Evolutionary conservation across 1,140 invertebrate species (phyloP).

Genomic region (Drosophila chauvacae): DNA sequence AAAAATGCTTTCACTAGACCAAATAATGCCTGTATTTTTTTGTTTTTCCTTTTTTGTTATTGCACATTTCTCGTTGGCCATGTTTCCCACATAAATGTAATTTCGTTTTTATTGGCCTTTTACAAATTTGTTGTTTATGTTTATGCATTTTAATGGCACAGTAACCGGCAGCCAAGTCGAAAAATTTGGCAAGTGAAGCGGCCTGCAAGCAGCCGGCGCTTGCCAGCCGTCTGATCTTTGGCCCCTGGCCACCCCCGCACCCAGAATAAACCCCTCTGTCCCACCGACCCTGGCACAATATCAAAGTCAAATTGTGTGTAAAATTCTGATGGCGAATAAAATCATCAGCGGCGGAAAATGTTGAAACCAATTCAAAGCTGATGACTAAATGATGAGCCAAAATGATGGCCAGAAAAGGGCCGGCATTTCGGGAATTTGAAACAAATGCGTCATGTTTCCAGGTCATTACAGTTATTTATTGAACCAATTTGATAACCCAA

Average conservation of each 20-base stretch:
- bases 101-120: slow-evolving; percentile 48
- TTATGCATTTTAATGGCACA: slow-evolving; percentile 67
- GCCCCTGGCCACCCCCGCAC: background rate
- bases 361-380: slow-evolving; percentile 45
- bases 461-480: slow-evolving; percentile 52
- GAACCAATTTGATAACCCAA: slow-evolving; percentile 15
- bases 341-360: slow-evolving; percentile 58
- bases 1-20: background rate
- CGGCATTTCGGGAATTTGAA: slow-evolving; percentile 16
- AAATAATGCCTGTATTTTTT: background rate
- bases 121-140: slow-evolving; percentile 57
- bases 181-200: slow-evolving; percentile 56
- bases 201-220: slow-evolving; percentile 54
- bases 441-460: slow-evolving; percentile 44
- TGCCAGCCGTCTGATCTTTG: slow-evolving; percentile 42
- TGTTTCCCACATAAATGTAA: slow-evolving; percentile 53
- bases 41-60: slow-evolving; percentile 18
- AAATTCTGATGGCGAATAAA: slow-evolving; percentile 67
- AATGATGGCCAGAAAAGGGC: slow-evolving; percentile 28
- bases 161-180: slow-evolving; percentile 34
- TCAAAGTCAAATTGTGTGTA: slow-evolving; percentile 74
- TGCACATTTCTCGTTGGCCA: slow-evolving; percentile 30
- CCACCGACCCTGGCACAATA: slow-evolving; percentile 47
- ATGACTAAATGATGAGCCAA: slow-evolving; percentile 56
- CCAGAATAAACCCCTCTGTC: slow-evolving; percentile 3